Base-by-base conservation (phyloP, 2,888 invertebrate genomes). In the Drosophila maculinotata region DNA sequence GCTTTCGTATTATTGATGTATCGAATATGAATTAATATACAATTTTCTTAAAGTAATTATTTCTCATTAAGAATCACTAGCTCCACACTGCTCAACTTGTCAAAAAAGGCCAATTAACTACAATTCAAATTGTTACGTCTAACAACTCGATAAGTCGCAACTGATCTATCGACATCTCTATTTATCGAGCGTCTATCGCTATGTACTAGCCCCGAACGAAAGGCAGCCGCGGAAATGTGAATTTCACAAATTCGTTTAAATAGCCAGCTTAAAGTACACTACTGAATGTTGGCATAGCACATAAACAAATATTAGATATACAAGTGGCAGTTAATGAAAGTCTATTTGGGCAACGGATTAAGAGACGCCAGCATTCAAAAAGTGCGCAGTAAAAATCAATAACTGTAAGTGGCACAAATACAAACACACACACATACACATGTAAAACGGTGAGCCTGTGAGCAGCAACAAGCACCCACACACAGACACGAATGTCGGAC, bases 401-500 rank as follows among this genome's bases (percentile, higher is more conserved):
- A 79, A 85, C 76, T 79, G 77, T 82, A 74, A 76, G 60, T 76
- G 67, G 76, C 57, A 74, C 65, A 80, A 76, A 42, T 38, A 14
- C 33, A 51, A 36, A 35, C 31, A 48, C 35, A 56, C 51, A 42
- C 67, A 47, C 15, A 82, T 76, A 48, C 80, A 71, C 69, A 84
- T 84, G 87, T 75, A 65, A 83, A 68, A n/a, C 44, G 51, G 42
- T 36, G 25, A 74, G 76, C 58, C 74, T 83, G 45, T 60, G 66
- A 76, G 68, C 72, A 76, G 68, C 72, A 91, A 91, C 62, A 90
- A 90, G 80, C 91, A 76, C 62, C 70, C 70, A 70, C 69, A 84
- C 81, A 92, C 28, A n/a, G n/a, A n/a, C n/a, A n/a, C n/a, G n/a
- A 23, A 91, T 91, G 91, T 90, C 90, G 1, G 90, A 90, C 58